Conservation (phyloP, 2,888 invertebrate genomes). For the Trachelus tabidus region DNA sequence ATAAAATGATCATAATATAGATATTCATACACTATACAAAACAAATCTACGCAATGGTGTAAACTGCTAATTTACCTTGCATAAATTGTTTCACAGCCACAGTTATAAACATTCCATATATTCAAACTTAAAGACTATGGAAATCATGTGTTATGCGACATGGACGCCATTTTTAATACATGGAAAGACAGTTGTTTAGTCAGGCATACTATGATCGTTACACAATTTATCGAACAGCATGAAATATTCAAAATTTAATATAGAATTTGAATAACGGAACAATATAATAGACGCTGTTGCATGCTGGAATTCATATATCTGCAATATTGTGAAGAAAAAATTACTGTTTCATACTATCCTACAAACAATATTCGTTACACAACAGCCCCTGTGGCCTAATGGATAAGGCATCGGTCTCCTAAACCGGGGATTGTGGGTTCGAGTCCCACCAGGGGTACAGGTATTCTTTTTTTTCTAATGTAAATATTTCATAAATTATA, state of each 20-base stretch:
- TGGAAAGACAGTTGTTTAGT: slow-evolving; percentile 20
- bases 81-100: background rate
- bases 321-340: background rate
- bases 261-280: background rate
- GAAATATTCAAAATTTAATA: background rate
- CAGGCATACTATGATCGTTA: background rate
- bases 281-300: background rate
- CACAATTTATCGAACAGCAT: background rate
- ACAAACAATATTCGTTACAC: background rate
- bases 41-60: background rate
- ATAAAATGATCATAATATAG: background rate
- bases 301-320: background rate
- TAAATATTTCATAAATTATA: background rate
- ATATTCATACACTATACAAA: background rate
- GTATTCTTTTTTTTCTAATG: background rate
- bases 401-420: slow-evolving; percentile 88
- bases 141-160: slow-evolving; percentile 9
- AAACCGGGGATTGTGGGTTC: slow-evolving; percentile 88
- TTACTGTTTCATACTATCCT: background rate
- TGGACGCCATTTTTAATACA: slow-evolving; percentile 20
- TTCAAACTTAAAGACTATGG: background rate
- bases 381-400: slow-evolving; percentile 83
- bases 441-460: slow-evolving; percentile 87
- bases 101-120: background rate
- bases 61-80: background rate